These are phyloP conservation scores for Plodia interpunctella DNA, from an alignment of 1,140 invertebrate species.

Conservation along the genomic window DNA sequence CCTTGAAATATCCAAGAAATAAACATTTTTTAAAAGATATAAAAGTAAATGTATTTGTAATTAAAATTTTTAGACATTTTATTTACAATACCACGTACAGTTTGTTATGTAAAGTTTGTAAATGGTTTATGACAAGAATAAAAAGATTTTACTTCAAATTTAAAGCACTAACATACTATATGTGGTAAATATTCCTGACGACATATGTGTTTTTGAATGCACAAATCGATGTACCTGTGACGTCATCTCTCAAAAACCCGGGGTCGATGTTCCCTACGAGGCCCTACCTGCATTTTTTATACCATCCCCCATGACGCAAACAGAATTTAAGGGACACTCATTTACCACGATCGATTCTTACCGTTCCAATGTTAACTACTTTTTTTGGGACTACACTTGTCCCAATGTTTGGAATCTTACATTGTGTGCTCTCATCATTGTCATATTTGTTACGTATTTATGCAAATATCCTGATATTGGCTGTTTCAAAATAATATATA, in stretches of 20 bases:
- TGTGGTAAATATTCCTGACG: too few relatives aligned
- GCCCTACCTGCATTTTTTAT: slow-evolving; percentile 73
- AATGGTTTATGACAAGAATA: too few relatives aligned
- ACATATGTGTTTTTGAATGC: slow-evolving; percentile 36
- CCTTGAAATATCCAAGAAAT: slow-evolving; percentile 16
- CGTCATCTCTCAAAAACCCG: slow-evolving; percentile 56
- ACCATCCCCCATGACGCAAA: slow-evolving; percentile 57
- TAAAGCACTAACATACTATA: too few relatives aligned
- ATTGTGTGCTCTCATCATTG: background rate
- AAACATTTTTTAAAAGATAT: background rate
- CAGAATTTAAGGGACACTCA: slow-evolving; percentile 40
- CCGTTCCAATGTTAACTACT: slow-evolving; percentile 6
- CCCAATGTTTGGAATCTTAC: background rate
- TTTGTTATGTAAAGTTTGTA: too few relatives aligned
- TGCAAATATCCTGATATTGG: too few relatives aligned
- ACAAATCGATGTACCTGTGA: slow-evolving; percentile 40
- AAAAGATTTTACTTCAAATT: too few relatives aligned
- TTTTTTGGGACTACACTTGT: slow-evolving; percentile 9
- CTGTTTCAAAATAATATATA: too few relatives aligned
- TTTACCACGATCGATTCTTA: slow-evolving; percentile 19
- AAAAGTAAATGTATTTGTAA: background rate
- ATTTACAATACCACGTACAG: too few relatives aligned
- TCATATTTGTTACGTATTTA: background rate
- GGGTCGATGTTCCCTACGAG: slow-evolving; percentile 69
- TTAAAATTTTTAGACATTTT: too few relatives aligned